Base-by-base conservation (phyloP, 2,797 vertebrate species). In the Sylvia borin region DNA sequence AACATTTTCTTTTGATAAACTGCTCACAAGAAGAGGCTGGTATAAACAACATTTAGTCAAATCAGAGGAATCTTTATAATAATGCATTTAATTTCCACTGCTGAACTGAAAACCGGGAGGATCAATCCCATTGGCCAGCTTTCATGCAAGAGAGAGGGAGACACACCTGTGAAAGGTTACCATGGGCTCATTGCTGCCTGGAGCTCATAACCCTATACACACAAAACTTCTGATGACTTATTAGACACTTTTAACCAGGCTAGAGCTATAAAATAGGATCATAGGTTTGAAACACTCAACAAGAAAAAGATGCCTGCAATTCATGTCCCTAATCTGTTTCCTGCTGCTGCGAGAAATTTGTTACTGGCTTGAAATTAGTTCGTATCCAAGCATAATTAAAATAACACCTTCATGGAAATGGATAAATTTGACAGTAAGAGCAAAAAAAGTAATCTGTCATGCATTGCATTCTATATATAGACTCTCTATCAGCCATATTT, bases 1-100 rank as follows among this genome's bases (percentile, higher is more conserved):
- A 86, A 65, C 9, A 40, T 68, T 93, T 93, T 74, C 43, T 85
- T 73, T 55, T 88, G 53, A 96, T 94, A 92, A 94, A 92, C 68
- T 84, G 34, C 50, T 92, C 43, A 11, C 4, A 73, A 73, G 61
- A 88, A 67, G 47, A 75, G n/a, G 57, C 8, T 83, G 22, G 13
- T 29, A 32, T 58, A 91, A 90, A 87, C 10, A 88, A 42, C 20
- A 40, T 58, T 36, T 65, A 92, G 81, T 85, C 57, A 95, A 55
- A 80, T 88, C 57, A 65, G 17, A 26, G 25, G 16, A 94, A 71
- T 67, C 31, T 91, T 83, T 64, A 2, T 36, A 10, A 47, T 42
- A 55, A 61, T 47, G 11, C 42, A 36, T 88, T 89, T 79, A 1
- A 93, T 62, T 93, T 92, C 50, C 57, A 67, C 20, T 62, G 26